These are phyloP conservation scores for Ovibos moschatus DNA, from an alignment of 2,113 vertebrate genomes.

Conservation along the genomic window DNA sequence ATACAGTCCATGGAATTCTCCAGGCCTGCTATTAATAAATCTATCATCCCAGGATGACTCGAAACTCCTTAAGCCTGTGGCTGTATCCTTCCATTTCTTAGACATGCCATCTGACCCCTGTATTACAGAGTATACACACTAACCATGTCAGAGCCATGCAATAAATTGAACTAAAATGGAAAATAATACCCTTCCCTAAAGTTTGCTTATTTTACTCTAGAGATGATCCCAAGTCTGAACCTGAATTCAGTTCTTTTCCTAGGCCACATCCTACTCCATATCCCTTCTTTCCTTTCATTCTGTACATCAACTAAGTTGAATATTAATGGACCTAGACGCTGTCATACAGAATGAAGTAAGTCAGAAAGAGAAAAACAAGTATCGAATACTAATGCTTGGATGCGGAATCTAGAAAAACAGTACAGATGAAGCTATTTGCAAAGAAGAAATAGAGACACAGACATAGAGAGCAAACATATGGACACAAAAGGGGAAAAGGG, in stretches of 20 bases:
- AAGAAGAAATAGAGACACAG: not conserved
- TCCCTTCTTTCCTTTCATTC: not conserved
- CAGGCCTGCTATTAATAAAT: not conserved
- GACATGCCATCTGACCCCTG: accelerated
- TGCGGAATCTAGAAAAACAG: not conserved
- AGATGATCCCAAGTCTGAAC: not conserved
- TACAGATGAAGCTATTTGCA: not conserved
- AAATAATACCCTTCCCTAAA: not conserved
- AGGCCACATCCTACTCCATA: not conserved
- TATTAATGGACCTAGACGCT: not conserved
- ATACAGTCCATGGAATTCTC: not conserved
- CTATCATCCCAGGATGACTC: not conserved
- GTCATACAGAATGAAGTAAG: not conserved
- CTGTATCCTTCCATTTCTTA: not conserved
- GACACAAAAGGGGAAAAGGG: not conserved
- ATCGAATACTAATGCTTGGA: not conserved
- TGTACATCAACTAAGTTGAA: not conserved
- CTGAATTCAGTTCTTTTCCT: not conserved
- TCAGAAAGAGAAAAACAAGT: not conserved
- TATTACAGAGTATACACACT: not conserved
- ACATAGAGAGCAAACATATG: not conserved
- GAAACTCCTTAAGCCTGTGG: not conserved
- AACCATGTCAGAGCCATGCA: not conserved
- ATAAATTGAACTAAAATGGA: not conserved
- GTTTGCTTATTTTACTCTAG: not conserved